phyloP scores from a whole-genome alignment of 2,888 invertebrate genomes.

The Achlya flavicornis region DNA sequence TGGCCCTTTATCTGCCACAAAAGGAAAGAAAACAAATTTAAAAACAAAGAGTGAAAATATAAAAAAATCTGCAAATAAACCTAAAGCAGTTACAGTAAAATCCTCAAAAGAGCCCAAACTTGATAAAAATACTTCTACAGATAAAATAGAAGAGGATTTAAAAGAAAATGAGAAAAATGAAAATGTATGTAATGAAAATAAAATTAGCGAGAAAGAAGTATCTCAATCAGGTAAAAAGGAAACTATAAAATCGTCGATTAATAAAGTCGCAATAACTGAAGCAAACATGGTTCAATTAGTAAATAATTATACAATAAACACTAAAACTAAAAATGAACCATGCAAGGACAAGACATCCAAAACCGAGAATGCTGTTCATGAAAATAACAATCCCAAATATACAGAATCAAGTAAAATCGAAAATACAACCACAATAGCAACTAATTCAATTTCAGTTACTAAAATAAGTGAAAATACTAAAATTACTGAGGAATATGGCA shows the following conservation, averaged over 20 bases:
- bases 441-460: slow-evolving; percentile 21
- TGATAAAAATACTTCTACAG: slow-evolving; percentile 21
- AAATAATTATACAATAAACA: slow-evolving; percentile 13
- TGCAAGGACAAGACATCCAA: slow-evolving; percentile 14
- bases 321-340: slow-evolving; percentile 14
- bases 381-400: slow-evolving; percentile 7
- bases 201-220: not conserved
- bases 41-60: slow-evolving; percentile 50
- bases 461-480: slow-evolving; percentile 28
- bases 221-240: not conserved
- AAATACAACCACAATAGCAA: slow-evolving; percentile 16
- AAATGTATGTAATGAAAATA: not conserved
- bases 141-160: slow-evolving; percentile 25
- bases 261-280: not conserved
- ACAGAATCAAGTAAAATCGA: slow-evolving; percentile 8
- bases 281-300: not conserved
- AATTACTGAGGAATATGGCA: slow-evolving; percentile 31
- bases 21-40: slow-evolving; percentile 58
- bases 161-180: slow-evolving; percentile 17
- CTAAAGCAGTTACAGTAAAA: slow-evolving; percentile 29
- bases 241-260: not conserved
- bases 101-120: slow-evolving; percentile 26
- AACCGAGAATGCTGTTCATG: not conserved
- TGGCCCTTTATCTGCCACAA: slow-evolving; percentile 66
- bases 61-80: slow-evolving; percentile 47